Percentiles rank a stretch among this genome's conserved stretches.
These are phyloP conservation scores for Lamproptera curius DNA, from an alignment of 2,888 invertebrate genomes.

Conservation along the genomic window DNA sequence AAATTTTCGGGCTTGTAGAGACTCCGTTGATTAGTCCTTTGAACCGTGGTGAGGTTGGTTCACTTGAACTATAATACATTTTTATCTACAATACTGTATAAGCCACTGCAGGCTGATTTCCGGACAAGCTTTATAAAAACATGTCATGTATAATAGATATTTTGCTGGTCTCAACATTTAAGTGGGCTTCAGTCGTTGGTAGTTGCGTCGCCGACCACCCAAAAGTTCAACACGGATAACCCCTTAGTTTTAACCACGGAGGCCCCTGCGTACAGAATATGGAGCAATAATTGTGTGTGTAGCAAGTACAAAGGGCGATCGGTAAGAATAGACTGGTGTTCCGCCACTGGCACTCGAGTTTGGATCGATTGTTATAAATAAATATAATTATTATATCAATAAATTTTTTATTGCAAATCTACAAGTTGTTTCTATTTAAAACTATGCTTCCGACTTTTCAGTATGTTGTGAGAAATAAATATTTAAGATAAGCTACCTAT, in stretches of 20 bases:
- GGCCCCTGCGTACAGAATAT: conserved; percentile 25
- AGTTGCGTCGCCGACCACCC: conserved; percentile 9
- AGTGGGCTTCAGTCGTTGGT: background rate
- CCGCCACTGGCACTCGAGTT: background rate
- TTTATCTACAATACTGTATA: background rate
- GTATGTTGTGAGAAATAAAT: too few relatives aligned
- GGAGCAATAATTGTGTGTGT: conserved; percentile 28
- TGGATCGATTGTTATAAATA: conserved; percentile 66
- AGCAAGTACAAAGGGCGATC: conserved; percentile 34
- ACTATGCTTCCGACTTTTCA: too few relatives aligned
- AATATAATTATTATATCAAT: conserved; percentile 71
- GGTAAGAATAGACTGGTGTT: background rate
- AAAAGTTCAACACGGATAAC: conserved; percentile 3
- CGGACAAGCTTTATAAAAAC: conserved; percentile 5
- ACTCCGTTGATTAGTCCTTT: background rate
- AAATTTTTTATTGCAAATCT: conserved; percentile 70
- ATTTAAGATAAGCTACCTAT: too few relatives aligned
- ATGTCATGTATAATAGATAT: background rate
- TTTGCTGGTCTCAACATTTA: background rate
- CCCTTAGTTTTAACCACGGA: conserved; percentile 29
- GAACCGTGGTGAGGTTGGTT: too few relatives aligned
- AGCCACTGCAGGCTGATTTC: conserved; percentile 6
- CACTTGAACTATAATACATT: background rate
- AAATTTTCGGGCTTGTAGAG: too few relatives aligned
- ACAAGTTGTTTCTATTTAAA: conserved; percentile 25